Percentiles rank a stretch among this genome's conserved stretches.
Evolutionary conservation across 2,113 vertebrate species (phyloP).

Genomic region (Falco punctatus): DNA sequence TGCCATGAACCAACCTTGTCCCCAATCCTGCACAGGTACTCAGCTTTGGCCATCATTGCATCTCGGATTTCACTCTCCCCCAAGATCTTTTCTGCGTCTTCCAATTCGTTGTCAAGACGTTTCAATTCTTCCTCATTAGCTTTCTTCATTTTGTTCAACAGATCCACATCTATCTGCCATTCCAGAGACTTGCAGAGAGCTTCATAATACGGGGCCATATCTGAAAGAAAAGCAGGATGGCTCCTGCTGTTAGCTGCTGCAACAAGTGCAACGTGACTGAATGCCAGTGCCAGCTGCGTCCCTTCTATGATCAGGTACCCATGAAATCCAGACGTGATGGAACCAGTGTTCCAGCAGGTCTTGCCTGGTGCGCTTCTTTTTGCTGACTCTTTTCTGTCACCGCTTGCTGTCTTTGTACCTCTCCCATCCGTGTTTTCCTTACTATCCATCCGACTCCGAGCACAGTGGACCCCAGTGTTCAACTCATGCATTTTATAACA

Average conservation of each 20-base stretch:
- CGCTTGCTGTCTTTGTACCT: background rate
- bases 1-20: slow-evolving; percentile 84
- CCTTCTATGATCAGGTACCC: background rate
- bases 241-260: background rate
- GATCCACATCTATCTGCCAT: slow-evolving; percentile 87
- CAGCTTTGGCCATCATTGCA: slow-evolving; percentile 96
- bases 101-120: slow-evolving; percentile 87
- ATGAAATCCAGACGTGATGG: background rate
- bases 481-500: fast-evolving
- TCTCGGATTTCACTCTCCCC: slow-evolving; percentile 97
- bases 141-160: slow-evolving; percentile 93
- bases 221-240: slow-evolving; percentile 60
- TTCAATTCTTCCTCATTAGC: slow-evolving; percentile 93
- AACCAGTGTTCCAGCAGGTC: background rate
- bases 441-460: fast-evolving
- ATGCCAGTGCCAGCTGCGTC: fast-evolving
- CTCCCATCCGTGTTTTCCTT: background rate
- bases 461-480: fast-evolving
- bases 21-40: slow-evolving; percentile 94
- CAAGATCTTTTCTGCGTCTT: slow-evolving; percentile 93
- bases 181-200: slow-evolving; percentile 92
- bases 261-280: fast-evolving
- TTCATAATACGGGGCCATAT: slow-evolving; percentile 96
- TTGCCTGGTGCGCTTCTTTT: background rate
- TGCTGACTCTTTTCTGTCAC: background rate